Evolutionary conservation across 2,888 invertebrate genomes (phyloP).

Genomic region (Pheosia gnoma): DNA sequence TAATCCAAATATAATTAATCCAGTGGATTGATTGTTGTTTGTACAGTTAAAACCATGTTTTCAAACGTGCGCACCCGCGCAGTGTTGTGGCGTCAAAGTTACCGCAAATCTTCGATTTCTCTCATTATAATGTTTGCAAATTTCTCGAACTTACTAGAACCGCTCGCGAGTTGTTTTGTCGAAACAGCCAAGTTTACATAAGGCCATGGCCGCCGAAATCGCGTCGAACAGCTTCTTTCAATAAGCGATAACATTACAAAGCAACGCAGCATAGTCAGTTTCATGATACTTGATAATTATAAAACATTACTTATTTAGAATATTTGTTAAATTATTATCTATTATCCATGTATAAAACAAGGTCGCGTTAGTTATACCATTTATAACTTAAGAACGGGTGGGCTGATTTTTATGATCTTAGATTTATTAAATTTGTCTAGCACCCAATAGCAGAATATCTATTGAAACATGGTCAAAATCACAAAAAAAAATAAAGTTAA

Average conservation of each 20-base stretch:
- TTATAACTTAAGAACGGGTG: too few relatives aligned
- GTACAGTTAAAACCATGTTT: not conserved
- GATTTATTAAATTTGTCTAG: too few relatives aligned
- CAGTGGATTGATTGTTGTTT: not conserved
- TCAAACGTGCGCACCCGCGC: slow-evolving; percentile 3
- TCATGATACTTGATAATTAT: not conserved
- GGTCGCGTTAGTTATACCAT: too few relatives aligned
- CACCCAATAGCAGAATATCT: too few relatives aligned
- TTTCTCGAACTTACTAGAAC: slow-evolving; percentile 38
- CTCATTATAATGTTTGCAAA: slow-evolving; percentile 38
- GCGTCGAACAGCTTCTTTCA: slow-evolving; percentile 42
- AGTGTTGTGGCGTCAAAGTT: slow-evolving; percentile 11
- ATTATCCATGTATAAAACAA: too few relatives aligned
- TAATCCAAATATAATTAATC: not conserved
- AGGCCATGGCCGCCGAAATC: slow-evolving; percentile 52
- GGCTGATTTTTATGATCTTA: too few relatives aligned
- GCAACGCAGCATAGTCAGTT: not conserved
- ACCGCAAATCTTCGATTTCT: slow-evolving; percentile 29
- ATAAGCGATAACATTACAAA: slow-evolving; percentile 35
- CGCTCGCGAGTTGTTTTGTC: slow-evolving; percentile 34
- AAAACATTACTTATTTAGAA: not conserved
- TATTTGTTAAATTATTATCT: not conserved
- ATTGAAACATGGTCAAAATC: too few relatives aligned
- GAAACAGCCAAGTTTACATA: slow-evolving; percentile 53
- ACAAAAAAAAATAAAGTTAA: too few relatives aligned